Conservation (phyloP, 1,140 invertebrate genomes). For the Rhizoglyphus robini region DNA sequence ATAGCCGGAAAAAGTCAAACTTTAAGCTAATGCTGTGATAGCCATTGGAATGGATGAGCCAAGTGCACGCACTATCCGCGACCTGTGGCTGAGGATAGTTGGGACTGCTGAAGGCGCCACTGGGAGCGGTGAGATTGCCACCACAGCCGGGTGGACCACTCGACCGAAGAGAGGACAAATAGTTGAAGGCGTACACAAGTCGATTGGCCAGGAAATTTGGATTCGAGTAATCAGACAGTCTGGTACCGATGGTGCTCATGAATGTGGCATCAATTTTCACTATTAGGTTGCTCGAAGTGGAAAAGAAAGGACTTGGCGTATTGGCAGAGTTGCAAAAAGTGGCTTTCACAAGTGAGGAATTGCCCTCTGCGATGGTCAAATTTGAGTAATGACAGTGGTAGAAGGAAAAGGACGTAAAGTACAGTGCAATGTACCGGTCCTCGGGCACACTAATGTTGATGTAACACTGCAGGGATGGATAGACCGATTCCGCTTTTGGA, state of each 20-base stretch:
- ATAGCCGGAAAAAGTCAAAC: slow-evolving; percentile 46
- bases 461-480: background rate
- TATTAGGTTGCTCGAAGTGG: background rate
- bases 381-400: slow-evolving; percentile 4
- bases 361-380: background rate
- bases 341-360: background rate
- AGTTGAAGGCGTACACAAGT: background rate
- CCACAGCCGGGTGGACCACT: slow-evolving; percentile 53
- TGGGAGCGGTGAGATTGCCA: slow-evolving; percentile 52
- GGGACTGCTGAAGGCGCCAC: slow-evolving; percentile 57
- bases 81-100: slow-evolving; percentile 53
- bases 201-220: background rate
- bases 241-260: background rate
- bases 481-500: background rate
- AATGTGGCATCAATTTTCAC: background rate
- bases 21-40: slow-evolving; percentile 27
- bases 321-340: background rate
- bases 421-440: background rate
- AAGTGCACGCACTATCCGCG: slow-evolving; percentile 46
- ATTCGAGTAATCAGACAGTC: background rate
- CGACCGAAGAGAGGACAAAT: background rate
- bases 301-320: background rate
- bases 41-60: slow-evolving; percentile 52
- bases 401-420: background rate
- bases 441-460: background rate